Percentiles rank a stretch among this genome's conserved stretches.
Conservation (phyloP, 2,797 vertebrate species). For the Lithobates sylvaticus region DNA sequence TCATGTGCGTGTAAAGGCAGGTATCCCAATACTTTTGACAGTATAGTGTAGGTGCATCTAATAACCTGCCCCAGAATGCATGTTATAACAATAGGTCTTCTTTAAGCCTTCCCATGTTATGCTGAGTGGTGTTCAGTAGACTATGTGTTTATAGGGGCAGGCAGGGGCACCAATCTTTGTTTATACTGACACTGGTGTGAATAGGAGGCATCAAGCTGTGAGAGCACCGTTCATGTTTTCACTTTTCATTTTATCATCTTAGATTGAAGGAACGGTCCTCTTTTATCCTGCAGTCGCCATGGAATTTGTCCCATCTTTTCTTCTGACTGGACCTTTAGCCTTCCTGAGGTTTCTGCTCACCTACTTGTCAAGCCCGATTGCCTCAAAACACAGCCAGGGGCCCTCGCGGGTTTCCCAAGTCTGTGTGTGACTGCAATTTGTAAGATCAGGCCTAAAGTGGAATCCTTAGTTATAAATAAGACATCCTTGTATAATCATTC, state of each 20-base stretch:
- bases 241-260: constrained; percentile 28
- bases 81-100: background rate
- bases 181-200: constrained; percentile 15
- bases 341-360: constrained; percentile 6
- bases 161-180: background rate
- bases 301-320: background rate
- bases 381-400: constrained; percentile 17
- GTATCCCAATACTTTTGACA: too few relatives aligned
- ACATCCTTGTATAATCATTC: background rate
- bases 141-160: constrained; percentile 17
- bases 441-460: background rate
- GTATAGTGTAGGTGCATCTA: too few relatives aligned
- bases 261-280: background rate
- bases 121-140: background rate
- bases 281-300: constrained; percentile 5
- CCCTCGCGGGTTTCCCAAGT: background rate
- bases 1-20: too few relatives aligned
- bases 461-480: background rate
- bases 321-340: background rate
- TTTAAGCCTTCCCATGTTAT: background rate
- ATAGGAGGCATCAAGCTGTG: constrained; percentile 7
- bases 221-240: background rate
- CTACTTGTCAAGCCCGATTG: constrained; percentile 47
- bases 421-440: background rate
- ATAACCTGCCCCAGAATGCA: too few relatives aligned